Conservation (phyloP, 2,888 invertebrate genomes). For the Esperia sulphurella region DNA sequence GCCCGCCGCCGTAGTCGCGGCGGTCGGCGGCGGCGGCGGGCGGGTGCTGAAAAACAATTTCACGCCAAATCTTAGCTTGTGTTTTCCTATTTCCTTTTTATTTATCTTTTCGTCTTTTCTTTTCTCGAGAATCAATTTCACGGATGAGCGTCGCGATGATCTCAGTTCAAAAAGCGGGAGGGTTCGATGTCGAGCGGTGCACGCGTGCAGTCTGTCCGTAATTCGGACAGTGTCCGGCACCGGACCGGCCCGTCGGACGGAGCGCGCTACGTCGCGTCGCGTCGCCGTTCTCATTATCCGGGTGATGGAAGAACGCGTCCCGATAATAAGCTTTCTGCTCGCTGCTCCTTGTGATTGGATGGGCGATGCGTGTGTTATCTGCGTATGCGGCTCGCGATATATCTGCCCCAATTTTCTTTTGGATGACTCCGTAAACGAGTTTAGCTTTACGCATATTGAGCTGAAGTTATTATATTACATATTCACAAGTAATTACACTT, state of each 20-base stretch:
- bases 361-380: slow-evolving; percentile 74
- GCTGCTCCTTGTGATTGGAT: slow-evolving; percentile 69
- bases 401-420: slow-evolving; percentile 67
- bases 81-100: slow-evolving; percentile 80
- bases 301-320: slow-evolving; percentile 57
- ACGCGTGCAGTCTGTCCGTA: slow-evolving; percentile 29
- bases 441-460: slow-evolving; percentile 34
- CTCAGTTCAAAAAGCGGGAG: slow-evolving; percentile 72
- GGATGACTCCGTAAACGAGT: slow-evolving; percentile 47
- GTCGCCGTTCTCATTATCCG: slow-evolving; percentile 53
- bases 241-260: neutral
- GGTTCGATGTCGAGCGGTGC: slow-evolving; percentile 32
- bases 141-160: slow-evolving; percentile 78
- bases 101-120: slow-evolving; percentile 79
- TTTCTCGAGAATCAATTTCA: slow-evolving; percentile 78
- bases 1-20: slow-evolving; percentile 17
- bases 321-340: slow-evolving; percentile 73
- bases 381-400: slow-evolving; percentile 56
- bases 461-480: slow-evolving; percentile 23
- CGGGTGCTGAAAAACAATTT: slow-evolving; percentile 77
- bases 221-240: slow-evolving; percentile 10
- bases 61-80: slow-evolving; percentile 80
- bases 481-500: slow-evolving; percentile 28
- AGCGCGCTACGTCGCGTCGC: slow-evolving; percentile 12
- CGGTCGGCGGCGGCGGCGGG: slow-evolving; percentile 46